Evolutionary conservation across 1,140 invertebrate species (phyloP), one percentile per base, ranked within the genome.

Genomic region (Eubasilissa regina): DNA sequence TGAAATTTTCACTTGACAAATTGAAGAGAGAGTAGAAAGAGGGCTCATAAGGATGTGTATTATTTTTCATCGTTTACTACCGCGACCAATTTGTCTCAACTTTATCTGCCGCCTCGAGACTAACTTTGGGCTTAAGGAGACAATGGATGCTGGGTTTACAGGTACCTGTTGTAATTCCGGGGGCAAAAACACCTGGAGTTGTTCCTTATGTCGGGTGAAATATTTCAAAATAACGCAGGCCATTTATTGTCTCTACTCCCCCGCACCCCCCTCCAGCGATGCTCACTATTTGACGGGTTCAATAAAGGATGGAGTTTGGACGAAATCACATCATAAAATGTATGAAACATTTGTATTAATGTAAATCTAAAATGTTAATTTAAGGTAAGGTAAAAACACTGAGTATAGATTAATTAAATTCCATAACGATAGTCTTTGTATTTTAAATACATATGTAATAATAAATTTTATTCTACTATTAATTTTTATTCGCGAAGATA

Each of bases 1-100:
- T 35, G 25, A 35, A 35, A 35, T 35, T 35, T 35, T 35, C 25
- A 35, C 25, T 35, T 35, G 25, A 35, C 1, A 35, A 35, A 35
- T 35, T 35, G 25, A 1, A 35, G 25, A 6, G 6, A 6, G 25
- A 35, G 25, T 6, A 35, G 25, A 35, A 35, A 35, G 6, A 35
- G 25, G 25, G 11, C 72, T 74, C 72, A 10, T n/a, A 53, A 25
- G 72, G 72, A 74, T 53, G 72, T 74, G 55, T 75, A 72, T 72
- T 78, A 78, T 72, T 78, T 72, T 78, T 78, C 77, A 78, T 78
- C 77, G 77, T 78, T 78, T 78, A 62, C 48, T 19, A 56, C 64
- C 44, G 15, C 19, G 25, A 21, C 48, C 77, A 70, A 78, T 78
- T 78, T 78, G 77, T 78, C 77, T 78, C 51, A 35, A 77, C 76